phyloP scores from a whole-genome alignment of 2,113 vertebrate species.

The Riparia riparia region DNA sequence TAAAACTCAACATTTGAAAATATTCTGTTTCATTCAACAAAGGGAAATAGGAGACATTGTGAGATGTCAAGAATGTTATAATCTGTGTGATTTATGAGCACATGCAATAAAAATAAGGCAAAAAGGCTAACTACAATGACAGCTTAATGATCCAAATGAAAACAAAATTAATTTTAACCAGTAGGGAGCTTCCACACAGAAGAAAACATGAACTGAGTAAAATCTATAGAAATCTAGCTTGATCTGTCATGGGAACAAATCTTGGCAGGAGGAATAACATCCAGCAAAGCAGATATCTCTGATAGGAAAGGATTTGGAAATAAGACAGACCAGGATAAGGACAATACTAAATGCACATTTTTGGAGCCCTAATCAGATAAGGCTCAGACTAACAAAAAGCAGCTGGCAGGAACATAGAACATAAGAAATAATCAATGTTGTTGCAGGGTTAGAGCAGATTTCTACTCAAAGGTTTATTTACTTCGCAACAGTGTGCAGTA shows the following conservation, averaged over 20 bases:
- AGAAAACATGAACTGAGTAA: neutral
- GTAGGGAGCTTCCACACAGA: neutral
- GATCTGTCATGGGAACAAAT: neutral
- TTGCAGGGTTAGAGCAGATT: neutral
- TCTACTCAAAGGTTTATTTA: neutral
- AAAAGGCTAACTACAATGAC: neutral
- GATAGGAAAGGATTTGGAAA: neutral
- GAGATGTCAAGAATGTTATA: neutral
- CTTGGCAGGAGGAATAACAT: neutral
- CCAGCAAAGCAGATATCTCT: neutral
- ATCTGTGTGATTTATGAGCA: neutral
- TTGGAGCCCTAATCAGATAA: constrained; percentile 13
- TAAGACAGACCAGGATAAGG: neutral
- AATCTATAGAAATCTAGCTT: neutral
- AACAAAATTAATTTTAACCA: neutral
- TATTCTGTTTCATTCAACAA: neutral
- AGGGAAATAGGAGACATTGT: neutral
- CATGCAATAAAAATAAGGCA: neutral
- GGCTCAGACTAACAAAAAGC: neutral
- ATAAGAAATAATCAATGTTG: neutral
- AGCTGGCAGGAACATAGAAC: neutral
- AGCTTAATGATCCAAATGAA: neutral
- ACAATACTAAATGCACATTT: constrained; percentile 23
- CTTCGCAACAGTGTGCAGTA: neutral
- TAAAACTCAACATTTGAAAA: neutral